Conservation (phyloP, 2,888 invertebrate species). For the Sicus ferrugineus region DNA sequence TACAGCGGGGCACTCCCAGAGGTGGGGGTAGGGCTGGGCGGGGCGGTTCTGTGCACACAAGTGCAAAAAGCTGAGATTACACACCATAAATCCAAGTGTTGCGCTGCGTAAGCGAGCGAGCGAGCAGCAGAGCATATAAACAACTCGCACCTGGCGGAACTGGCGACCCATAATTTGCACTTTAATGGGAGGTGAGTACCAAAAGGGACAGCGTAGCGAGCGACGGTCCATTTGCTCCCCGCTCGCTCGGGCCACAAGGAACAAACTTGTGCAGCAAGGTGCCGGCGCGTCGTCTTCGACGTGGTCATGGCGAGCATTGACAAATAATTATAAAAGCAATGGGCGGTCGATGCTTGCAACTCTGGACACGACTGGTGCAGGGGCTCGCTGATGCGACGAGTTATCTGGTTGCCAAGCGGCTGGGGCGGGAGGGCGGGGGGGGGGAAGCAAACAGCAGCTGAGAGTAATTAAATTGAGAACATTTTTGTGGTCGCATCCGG, state of each 20-base stretch:
- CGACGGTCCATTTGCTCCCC: conserved; percentile 4
- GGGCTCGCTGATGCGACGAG: neutral
- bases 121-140: conserved; percentile 45
- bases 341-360: neutral
- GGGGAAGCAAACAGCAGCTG: conserved; percentile 25
- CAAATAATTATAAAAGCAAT: conserved; percentile 37
- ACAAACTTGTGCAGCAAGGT: conserved; percentile 27
- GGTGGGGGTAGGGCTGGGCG: conserved; percentile 1
- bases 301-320: conserved; percentile 25
- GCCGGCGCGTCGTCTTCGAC: neutral
- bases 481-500: conserved; percentile 16
- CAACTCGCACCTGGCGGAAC: conserved; percentile 60
- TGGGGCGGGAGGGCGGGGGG: neutral
- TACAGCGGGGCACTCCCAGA: neutral
- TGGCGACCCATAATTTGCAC: conserved; percentile 61
- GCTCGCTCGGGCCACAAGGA: conserved; percentile 19
- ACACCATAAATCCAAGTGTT: conserved; percentile 39
- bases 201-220: conserved; percentile 16
- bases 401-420: neutral
- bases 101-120: neutral
- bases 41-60: neutral
- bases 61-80: conserved; percentile 32
- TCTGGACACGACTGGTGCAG: neutral
- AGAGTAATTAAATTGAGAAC: conserved; percentile 30
- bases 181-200: conserved; percentile 53